phyloP scores from a whole-genome alignment of 2,797 vertebrate genomes.

The Selene dorsalis region DNA sequence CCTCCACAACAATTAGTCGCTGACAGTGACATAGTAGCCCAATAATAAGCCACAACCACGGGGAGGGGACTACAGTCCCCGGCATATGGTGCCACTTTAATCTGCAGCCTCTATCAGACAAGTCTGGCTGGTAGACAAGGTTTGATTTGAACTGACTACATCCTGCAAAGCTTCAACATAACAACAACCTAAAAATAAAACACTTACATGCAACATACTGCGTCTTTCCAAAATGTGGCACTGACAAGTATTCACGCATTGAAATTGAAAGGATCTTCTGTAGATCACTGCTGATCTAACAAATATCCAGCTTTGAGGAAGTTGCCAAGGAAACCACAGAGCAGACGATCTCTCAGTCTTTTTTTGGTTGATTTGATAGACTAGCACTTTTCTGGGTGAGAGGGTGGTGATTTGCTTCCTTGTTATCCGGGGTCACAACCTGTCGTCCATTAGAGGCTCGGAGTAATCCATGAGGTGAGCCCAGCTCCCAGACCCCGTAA shows the following conservation, averaged over 20 bases:
- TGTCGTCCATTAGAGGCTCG: constrained; percentile 61
- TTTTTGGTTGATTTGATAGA: constrained; percentile 16
- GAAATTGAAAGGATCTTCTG: constrained; percentile 6
- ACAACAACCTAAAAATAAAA: constrained; percentile 2
- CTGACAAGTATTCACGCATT: not conserved
- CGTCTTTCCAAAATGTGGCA: not conserved
- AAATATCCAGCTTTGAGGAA: constrained; percentile 43
- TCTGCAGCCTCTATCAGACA: constrained; percentile 58
- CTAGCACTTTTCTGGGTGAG: constrained; percentile 45
- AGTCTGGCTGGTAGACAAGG: constrained; percentile 37
- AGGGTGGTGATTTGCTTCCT: constrained; percentile 47
- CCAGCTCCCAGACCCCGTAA: constrained; percentile 55
- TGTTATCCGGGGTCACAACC: constrained; percentile 46
- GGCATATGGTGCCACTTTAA: constrained; percentile 73
- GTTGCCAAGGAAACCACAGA: constrained; percentile 73
- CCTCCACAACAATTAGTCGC: constrained; percentile 63
- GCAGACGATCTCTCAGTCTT: not conserved
- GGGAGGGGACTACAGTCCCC: constrained; percentile 39
- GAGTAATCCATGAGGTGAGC: constrained; percentile 67
- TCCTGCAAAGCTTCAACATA: constrained; percentile 13
- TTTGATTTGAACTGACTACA: constrained; percentile 42
- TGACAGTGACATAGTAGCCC: constrained; percentile 65
- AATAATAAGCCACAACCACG: constrained; percentile 56
- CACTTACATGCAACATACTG: not conserved
- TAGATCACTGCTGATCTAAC: constrained; percentile 14